Conservation (phyloP, 2,797 vertebrate species). For the Hydrophis major region DNA sequence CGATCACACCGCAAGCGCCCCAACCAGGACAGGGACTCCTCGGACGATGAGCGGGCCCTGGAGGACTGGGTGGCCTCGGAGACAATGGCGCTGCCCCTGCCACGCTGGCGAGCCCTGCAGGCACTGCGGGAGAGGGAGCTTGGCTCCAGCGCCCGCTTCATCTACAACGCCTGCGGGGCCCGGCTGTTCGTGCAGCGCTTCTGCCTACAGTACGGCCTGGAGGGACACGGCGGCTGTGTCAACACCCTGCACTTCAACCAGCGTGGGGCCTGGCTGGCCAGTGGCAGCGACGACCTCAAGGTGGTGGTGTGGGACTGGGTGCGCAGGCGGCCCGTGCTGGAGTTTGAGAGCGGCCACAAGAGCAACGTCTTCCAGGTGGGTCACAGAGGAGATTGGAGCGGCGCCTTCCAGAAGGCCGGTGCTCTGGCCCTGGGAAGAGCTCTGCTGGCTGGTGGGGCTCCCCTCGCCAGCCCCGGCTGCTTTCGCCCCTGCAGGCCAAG, state of each 20-base stretch:
- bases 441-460: background rate
- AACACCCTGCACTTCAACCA: slow-evolving; percentile 99
- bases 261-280: slow-evolving; percentile 89
- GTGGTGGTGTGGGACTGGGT: slow-evolving; percentile 98
- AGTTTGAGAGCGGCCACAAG: slow-evolving; percentile 96
- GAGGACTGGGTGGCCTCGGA: slow-evolving; percentile 91
- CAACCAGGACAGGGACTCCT: slow-evolving; percentile 79
- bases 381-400: background rate
- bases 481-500: slow-evolving; percentile 79
- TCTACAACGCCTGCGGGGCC: slow-evolving; percentile 86
- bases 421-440: background rate
- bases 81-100: slow-evolving; percentile 78
- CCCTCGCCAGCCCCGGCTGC: background rate
- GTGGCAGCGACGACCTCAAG: slow-evolving; percentile 91
- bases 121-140: slow-evolving; percentile 86
- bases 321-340: slow-evolving; percentile 79
- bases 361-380: slow-evolving; percentile 97
- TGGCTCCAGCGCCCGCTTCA: slow-evolving; percentile 83
- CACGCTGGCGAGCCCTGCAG: slow-evolving; percentile 82
- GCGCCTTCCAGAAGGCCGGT: background rate
- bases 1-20: slow-evolving; percentile 68
- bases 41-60: slow-evolving; percentile 85
- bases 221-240: slow-evolving; percentile 92
- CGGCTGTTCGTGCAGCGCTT: slow-evolving; percentile 89
- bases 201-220: slow-evolving; percentile 87